A percentile compares a stretch with the other conserved stretches of the same genome.
Conservation (phyloP, 2,888 invertebrate genomes). For the Xestia rhomboidea region DNA sequence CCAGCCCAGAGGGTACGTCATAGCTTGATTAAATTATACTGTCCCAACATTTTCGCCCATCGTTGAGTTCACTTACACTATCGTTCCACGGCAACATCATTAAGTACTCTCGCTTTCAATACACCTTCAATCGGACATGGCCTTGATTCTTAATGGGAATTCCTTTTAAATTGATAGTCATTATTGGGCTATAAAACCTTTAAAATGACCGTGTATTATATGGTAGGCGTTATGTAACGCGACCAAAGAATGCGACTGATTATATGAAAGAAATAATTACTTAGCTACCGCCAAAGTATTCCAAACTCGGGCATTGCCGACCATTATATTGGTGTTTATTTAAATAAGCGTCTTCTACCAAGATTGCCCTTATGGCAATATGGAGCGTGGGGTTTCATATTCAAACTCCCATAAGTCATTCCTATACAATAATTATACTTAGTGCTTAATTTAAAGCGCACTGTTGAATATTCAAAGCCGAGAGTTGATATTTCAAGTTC, state of each 20-base stretch:
- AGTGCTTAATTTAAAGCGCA: neutral
- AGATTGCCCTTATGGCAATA: neutral
- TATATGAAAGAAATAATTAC: slow-evolving; percentile 25
- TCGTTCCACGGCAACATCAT: neutral
- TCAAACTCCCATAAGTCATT: neutral
- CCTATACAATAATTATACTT: neutral
- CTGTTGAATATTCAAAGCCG: neutral
- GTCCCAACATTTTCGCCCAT: neutral
- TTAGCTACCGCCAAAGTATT: neutral
- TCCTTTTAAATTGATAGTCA: slow-evolving; percentile 41
- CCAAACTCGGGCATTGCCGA: accelerated
- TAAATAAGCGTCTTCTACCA: neutral
- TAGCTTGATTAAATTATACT: neutral
- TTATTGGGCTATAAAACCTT: slow-evolving; percentile 47
- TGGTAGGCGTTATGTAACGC: slow-evolving; percentile 31
- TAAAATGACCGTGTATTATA: slow-evolving; percentile 33
- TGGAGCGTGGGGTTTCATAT: neutral
- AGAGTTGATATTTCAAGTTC: neutral
- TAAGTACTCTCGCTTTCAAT: slow-evolving; percentile 26
- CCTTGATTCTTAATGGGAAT: slow-evolving; percentile 52
- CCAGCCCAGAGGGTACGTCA: neutral
- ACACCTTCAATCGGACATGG: slow-evolving; percentile 3
- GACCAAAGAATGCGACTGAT: neutral
- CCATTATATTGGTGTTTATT: neutral
- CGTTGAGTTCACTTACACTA: slow-evolving; percentile 8